A percentile compares a stretch with the other conserved stretches of the same genome.
Evolutionary conservation across 1,140 invertebrate genomes (phyloP).

Genomic region (Aleiodes sp.): DNA sequence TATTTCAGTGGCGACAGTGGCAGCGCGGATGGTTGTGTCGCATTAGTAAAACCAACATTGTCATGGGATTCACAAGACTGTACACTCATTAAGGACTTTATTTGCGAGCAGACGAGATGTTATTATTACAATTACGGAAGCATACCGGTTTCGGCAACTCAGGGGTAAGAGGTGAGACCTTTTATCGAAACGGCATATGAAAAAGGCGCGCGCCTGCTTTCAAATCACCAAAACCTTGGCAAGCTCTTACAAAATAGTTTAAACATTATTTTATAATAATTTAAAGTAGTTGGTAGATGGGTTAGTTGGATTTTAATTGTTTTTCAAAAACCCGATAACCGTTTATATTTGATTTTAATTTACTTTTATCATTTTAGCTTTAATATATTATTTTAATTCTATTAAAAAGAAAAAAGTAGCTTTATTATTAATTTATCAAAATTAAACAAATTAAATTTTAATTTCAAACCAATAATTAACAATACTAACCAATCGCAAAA

Average conservation of each 20-base stretch:
- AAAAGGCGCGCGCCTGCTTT: constrained; percentile 27
- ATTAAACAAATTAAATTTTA: too few relatives aligned
- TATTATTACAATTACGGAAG: constrained; percentile 92
- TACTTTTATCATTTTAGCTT: too few relatives aligned
- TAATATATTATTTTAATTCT: too few relatives aligned
- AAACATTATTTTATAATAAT: too few relatives aligned
- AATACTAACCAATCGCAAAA: too few relatives aligned
- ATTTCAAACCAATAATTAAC: too few relatives aligned
- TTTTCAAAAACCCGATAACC: too few relatives aligned
- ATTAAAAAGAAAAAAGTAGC: too few relatives aligned
- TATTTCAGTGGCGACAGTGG: constrained; percentile 69
- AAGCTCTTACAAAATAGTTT: background rate
- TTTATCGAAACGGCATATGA: constrained; percentile 52
- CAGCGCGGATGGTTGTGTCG: constrained; percentile 77
- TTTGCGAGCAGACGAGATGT: constrained; percentile 88
- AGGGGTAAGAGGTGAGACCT: constrained; percentile 84
- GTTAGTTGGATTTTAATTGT: too few relatives aligned
- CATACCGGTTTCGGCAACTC: constrained; percentile 85
- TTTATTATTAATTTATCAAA: too few relatives aligned
- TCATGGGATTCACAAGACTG: constrained; percentile 85
- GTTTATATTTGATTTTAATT: too few relatives aligned
- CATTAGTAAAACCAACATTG: constrained; percentile 77
- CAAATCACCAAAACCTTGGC: background rate
- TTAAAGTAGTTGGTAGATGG: constrained; percentile 1
- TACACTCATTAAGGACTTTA: constrained; percentile 84